phyloP scores from a whole-genome alignment of 1,140 invertebrate genomes.

The Cherax destructor region DNA sequence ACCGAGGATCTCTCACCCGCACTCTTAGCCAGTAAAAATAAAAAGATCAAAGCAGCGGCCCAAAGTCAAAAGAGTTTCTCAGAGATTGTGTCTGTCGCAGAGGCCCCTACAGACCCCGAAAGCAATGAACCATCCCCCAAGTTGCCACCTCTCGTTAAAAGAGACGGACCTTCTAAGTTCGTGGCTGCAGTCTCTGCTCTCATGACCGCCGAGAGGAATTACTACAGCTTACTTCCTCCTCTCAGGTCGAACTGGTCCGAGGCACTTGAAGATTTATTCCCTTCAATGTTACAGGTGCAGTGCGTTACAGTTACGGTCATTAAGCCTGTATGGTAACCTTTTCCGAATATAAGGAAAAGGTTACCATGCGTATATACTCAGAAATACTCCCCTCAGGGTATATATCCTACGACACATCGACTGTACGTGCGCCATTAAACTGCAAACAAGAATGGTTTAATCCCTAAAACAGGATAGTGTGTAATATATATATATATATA shows the following conservation, averaged over 20 bases:
- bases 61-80: background rate
- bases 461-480: too few relatives aligned
- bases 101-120: background rate
- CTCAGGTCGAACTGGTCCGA: constrained; percentile 33
- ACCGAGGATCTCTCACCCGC: background rate
- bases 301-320: too few relatives aligned
- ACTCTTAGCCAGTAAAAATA: background rate
- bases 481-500: too few relatives aligned
- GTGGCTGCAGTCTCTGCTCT: constrained; percentile 2
- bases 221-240: constrained; percentile 54
- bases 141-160: background rate
- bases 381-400: too few relatives aligned
- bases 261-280: constrained; percentile 23
- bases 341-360: too few relatives aligned
- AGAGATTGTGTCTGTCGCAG: background rate
- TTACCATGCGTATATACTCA: too few relatives aligned
- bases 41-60: constrained; percentile 32
- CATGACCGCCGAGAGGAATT: constrained; percentile 49
- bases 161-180: constrained; percentile 24
- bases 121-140: background rate
- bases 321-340: too few relatives aligned
- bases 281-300: constrained; percentile 15
- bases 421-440: too few relatives aligned
- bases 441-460: too few relatives aligned
- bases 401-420: too few relatives aligned